Evolutionary conservation across 2,888 invertebrate species (phyloP).

Genomic region (Adelognathus sp.): DNA sequence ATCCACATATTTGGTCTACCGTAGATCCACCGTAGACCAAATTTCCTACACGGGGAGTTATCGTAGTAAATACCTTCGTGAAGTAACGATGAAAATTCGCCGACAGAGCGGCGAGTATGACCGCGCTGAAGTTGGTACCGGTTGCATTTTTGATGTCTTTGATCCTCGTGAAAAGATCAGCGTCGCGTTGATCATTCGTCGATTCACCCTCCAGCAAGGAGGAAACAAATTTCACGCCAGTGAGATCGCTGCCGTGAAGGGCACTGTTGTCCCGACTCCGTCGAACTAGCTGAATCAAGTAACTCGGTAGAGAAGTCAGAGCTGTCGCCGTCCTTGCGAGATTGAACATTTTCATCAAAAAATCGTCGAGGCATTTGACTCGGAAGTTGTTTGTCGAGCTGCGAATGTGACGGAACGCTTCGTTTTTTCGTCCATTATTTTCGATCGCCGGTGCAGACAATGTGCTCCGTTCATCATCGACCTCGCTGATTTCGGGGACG

Average conservation of each 20-base stretch:
- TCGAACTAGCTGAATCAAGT: conserved; percentile 70
- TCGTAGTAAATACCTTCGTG: conserved; percentile 79
- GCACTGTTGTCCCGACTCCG: conserved; percentile 78
- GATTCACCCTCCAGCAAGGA: conserved; percentile 69
- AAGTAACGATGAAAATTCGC: conserved; percentile 81
- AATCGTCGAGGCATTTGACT: background rate
- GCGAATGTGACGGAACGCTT: background rate
- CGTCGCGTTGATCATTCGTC: conserved; percentile 68
- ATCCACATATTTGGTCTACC: no score
- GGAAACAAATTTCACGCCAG: conserved; percentile 79
- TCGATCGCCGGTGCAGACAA: background rate
- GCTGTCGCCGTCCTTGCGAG: conserved; percentile 6
- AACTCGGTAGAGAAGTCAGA: conserved; percentile 64
- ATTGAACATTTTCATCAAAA: conserved; percentile 20
- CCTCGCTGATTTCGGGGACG: conserved; percentile 72
- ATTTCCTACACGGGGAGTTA: no score
- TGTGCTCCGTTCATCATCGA: background rate
- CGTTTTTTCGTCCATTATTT: background rate
- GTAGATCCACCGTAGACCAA: no score
- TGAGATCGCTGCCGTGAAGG: conserved; percentile 81
- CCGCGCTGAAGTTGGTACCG: conserved; percentile 81
- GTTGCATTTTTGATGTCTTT: conserved; percentile 68
- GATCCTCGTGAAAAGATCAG: conserved; percentile 76
- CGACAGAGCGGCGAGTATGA: conserved; percentile 82
- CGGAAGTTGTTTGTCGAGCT: conserved; percentile 7